phyloP scores from a whole-genome alignment of 1,140 invertebrate genomes.

The Diabrotica undecimpunctata region DNA sequence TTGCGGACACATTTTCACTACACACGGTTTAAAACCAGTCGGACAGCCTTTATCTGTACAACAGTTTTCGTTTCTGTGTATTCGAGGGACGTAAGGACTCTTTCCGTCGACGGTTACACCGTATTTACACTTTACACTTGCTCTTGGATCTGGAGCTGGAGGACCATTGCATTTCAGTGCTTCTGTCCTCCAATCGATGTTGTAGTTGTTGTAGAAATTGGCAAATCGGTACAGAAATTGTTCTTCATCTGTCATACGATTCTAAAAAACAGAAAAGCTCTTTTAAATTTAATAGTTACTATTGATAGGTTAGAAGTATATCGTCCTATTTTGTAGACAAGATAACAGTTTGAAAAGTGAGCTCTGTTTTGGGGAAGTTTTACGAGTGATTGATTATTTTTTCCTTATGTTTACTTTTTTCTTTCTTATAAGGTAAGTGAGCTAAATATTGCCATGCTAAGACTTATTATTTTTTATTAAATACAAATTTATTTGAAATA shows the following conservation, averaged over 20 bases:
- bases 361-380: not conserved
- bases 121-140: conserved; percentile 8
- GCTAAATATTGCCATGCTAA: no score
- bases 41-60: conserved; percentile 30
- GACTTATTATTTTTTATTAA: no score
- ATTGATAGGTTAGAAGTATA: not conserved
- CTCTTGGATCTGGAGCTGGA: conserved; percentile 15
- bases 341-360: not conserved
- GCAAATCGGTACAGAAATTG: conserved; percentile 29
- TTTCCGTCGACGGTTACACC: conserved; percentile 36
- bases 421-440: no score
- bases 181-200: conserved; percentile 36
- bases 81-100: conserved; percentile 30
- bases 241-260: conserved; percentile 27
- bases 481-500: no score
- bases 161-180: not conserved
- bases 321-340: not conserved
- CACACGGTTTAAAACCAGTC: conserved; percentile 40
- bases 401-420: no score
- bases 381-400: no score
- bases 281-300: not conserved
- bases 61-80: conserved; percentile 1
- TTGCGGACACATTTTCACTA: conserved; percentile 38
- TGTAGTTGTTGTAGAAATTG: conserved; percentile 43
- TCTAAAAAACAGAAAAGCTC: not conserved